Conservation (phyloP, 2,888 invertebrate genomes). For the Oxyscelio sp. region DNA sequence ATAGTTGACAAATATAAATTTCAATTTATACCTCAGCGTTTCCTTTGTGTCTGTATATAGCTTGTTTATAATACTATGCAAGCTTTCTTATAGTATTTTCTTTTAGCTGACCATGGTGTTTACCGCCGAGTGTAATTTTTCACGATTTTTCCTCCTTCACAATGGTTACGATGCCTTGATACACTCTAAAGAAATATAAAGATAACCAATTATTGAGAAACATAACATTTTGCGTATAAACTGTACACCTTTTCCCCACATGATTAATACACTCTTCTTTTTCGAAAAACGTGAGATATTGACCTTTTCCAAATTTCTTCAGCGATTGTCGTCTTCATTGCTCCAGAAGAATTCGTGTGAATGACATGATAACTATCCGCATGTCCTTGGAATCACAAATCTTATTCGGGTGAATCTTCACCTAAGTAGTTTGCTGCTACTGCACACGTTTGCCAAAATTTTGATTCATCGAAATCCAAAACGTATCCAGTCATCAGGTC, state of each 20-base stretch:
- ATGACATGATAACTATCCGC: slow-evolving; percentile 47
- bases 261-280: slow-evolving; percentile 68
- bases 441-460: slow-evolving; percentile 67
- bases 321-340: slow-evolving; percentile 59
- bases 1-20: slow-evolving; percentile 4
- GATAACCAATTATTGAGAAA: slow-evolving; percentile 12
- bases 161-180: slow-evolving; percentile 16
- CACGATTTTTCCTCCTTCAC: slow-evolving; percentile 18
- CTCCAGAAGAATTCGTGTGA: slow-evolving; percentile 67
- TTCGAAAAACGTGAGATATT: slow-evolving; percentile 38
- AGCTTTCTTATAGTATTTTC: slow-evolving; percentile 27
- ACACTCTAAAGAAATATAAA: slow-evolving; percentile 22
- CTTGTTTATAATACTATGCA: slow-evolving; percentile 32
- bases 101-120: slow-evolving; percentile 11
- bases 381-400: slow-evolving; percentile 67
- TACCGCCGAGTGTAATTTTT: slow-evolving; percentile 45
- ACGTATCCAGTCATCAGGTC: slow-evolving; percentile 64
- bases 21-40: slow-evolving; percentile 35
- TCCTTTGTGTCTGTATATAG: slow-evolving; percentile 40
- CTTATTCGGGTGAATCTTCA: slow-evolving; percentile 53
- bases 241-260: slow-evolving; percentile 37
- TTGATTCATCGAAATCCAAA: slow-evolving; percentile 62
- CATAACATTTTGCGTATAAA: slow-evolving; percentile 10
- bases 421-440: slow-evolving; percentile 28
- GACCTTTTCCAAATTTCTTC: slow-evolving; percentile 55